Percentiles rank a stretch among this genome's conserved stretches.
These are phyloP conservation scores for Hemichromis elongatus DNA, from an alignment of 2,113 vertebrate genomes.

Conservation along the genomic window DNA sequence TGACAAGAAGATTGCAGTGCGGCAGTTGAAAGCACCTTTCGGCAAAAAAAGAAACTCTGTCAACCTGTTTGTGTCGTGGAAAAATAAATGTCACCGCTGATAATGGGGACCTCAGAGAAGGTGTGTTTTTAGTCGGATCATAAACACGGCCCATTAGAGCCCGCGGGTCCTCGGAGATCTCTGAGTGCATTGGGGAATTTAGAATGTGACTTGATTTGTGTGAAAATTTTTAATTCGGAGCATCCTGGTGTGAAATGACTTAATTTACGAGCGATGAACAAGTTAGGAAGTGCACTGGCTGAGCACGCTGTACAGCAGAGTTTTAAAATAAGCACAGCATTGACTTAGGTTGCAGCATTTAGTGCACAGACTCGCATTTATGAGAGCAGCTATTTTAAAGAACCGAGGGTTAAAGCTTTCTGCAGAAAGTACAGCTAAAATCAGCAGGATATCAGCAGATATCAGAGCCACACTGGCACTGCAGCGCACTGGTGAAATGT, in stretches of 20 bases:
- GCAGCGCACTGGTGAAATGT: background rate
- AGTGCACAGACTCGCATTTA: background rate
- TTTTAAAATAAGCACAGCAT: background rate
- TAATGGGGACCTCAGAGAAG: constrained; percentile 22
- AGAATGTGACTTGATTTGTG: constrained; percentile 27
- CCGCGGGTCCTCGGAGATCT: constrained; percentile 2
- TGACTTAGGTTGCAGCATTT: background rate
- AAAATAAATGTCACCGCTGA: constrained; percentile 22
- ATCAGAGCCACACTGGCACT: background rate
- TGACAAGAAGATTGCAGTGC: constrained; percentile 62
- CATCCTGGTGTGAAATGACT: constrained; percentile 49
- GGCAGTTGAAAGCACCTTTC: constrained; percentile 45
- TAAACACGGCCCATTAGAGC: constrained; percentile 41
- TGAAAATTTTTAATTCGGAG: constrained; percentile 24
- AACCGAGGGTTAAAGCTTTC: background rate
- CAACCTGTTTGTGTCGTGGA: constrained; percentile 14
- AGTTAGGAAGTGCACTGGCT: background rate
- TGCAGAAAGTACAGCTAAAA: background rate
- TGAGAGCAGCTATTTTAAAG: background rate
- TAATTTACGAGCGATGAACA: constrained; percentile 23
- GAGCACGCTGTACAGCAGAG: background rate
- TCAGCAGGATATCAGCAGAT: background rate
- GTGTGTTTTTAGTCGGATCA: constrained; percentile 29
- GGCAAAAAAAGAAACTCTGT: constrained; percentile 17
- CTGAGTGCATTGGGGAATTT: background rate